A percentile compares a stretch with the other conserved stretches of the same genome.
These are phyloP conservation scores for Euspilapteryx auroguttella DNA, from an alignment of 2,888 invertebrate species.

Conservation along the genomic window DNA sequence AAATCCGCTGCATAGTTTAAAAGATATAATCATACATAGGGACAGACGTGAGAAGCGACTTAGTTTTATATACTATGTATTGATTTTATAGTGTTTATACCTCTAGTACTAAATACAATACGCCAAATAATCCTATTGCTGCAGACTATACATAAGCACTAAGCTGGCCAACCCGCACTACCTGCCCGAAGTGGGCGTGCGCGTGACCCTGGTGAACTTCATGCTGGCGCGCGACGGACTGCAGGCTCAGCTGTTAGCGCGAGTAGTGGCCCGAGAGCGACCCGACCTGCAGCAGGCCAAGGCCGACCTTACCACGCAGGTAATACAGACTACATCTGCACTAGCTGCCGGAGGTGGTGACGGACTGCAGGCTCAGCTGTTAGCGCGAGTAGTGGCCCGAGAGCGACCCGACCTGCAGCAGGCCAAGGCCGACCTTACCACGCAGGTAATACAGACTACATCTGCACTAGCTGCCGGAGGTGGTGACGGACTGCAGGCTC, in stretches of 20 bases:
- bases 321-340: no score
- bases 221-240: slow-evolving; percentile 89
- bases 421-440: slow-evolving; percentile 84
- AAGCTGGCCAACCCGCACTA: slow-evolving; percentile 93
- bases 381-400: slow-evolving; percentile 88
- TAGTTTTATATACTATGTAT: no score
- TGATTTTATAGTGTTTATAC: no score
- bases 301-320: slow-evolving; percentile 79
- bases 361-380: slow-evolving; percentile 86
- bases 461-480: no score
- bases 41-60: no score
- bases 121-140: no score
- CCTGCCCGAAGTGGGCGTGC: slow-evolving; percentile 89
- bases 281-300: slow-evolving; percentile 92
- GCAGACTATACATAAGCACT: slow-evolving; percentile 92
- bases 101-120: no score
- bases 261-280: slow-evolving; percentile 88
- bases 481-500: slow-evolving; percentile 86
- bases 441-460: no score
- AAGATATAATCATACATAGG: no score
- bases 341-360: no score
- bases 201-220: slow-evolving; percentile 89
- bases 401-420: slow-evolving; percentile 91
- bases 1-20: no score
- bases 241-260: slow-evolving; percentile 85